These are phyloP conservation scores for Phyto melanocephala DNA, from an alignment of 2,888 invertebrate species.

Conservation along the genomic window DNA sequence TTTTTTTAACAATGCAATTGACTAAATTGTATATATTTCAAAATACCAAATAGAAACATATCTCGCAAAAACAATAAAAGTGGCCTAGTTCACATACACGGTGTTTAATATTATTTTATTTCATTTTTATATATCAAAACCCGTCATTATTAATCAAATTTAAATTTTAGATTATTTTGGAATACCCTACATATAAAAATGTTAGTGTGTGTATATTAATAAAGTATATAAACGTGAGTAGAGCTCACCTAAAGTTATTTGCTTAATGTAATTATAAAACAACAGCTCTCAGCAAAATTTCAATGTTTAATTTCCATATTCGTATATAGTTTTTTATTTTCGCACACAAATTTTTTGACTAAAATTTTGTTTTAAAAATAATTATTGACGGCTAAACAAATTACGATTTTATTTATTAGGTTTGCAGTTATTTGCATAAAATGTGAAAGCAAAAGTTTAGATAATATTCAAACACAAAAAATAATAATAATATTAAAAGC, in stretches of 20 bases:
- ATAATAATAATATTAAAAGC: background rate
- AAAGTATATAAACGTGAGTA: background rate
- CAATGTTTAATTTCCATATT: background rate
- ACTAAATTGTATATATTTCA: too few species aligned
- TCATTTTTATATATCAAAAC: too few species aligned
- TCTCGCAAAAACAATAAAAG: too few species aligned
- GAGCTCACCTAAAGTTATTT: constrained; percentile 11
- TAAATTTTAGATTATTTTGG: too few species aligned
- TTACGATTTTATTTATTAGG: background rate
- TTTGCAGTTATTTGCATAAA: background rate
- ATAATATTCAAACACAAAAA: background rate
- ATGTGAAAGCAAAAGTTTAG: background rate
- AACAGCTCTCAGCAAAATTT: constrained; percentile 37
- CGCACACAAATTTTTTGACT: background rate
- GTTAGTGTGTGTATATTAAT: background rate
- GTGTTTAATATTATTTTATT: too few species aligned
- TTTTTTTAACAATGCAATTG: too few species aligned
- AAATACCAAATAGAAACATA: too few species aligned
- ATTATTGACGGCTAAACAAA: constrained; percentile 10
- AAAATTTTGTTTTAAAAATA: background rate
- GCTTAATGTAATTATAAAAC: constrained; percentile 43
- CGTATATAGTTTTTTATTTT: too few species aligned
- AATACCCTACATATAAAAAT: background rate
- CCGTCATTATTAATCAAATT: too few species aligned
- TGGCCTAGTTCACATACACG: too few species aligned